These are phyloP conservation scores for Callospermophilus lateralis DNA, from an alignment of 2,113 vertebrate genomes.

Conservation along the genomic window DNA sequence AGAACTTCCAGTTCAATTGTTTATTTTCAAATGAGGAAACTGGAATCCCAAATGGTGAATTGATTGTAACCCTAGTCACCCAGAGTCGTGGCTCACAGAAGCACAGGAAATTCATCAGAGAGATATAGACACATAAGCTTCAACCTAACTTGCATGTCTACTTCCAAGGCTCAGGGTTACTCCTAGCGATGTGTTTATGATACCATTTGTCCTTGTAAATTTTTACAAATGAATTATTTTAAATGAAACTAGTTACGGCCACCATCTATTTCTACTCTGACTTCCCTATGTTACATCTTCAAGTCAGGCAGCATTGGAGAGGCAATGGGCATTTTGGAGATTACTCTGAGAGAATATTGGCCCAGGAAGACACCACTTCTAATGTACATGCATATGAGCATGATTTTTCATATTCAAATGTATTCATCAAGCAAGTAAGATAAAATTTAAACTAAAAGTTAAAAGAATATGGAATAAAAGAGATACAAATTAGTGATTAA, in stretches of 20 bases:
- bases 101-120: background rate
- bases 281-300: background rate
- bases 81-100: background rate
- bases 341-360: background rate
- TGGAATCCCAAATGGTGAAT: background rate
- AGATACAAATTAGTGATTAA: background rate
- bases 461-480: slow-evolving; percentile 1
- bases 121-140: background rate
- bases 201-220: background rate
- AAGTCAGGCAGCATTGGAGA: background rate
- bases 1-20: background rate
- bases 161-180: background rate
- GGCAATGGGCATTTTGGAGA: background rate
- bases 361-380: background rate
- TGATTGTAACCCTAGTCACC: background rate
- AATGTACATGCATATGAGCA: background rate
- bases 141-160: background rate
- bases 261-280: background rate
- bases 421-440: slow-evolving; percentile 12
- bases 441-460: slow-evolving; percentile 45
- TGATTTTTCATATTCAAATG: background rate
- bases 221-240: slow-evolving; percentile 33
- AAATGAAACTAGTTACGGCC: background rate
- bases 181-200: background rate
- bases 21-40: slow-evolving; percentile 1